Evolutionary conservation across 2,797 vertebrate species (phyloP).

Genomic region (Gephyroberyx darwinii): DNA sequence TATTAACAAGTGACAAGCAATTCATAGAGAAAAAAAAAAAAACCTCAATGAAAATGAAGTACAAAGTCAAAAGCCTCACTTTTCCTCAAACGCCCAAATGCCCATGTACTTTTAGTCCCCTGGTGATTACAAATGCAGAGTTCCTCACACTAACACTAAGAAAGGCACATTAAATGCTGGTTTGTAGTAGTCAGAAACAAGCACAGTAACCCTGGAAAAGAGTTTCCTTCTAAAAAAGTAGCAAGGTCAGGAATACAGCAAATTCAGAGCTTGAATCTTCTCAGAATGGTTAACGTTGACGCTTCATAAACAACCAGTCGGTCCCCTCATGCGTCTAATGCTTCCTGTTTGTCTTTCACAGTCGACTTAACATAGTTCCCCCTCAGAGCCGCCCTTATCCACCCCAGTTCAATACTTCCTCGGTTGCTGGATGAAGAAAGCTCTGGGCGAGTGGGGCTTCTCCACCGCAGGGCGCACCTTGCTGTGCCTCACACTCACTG

Average conservation of each 20-base stretch:
- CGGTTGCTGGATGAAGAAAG: slow-evolving; percentile 91
- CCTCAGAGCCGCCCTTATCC: neutral
- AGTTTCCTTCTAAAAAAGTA: slow-evolving; percentile 21
- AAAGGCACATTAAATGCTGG: slow-evolving; percentile 43
- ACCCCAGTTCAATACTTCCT: slow-evolving; percentile 84
- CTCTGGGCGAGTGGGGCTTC: slow-evolving; percentile 82
- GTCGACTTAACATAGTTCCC: slow-evolving; percentile 38
- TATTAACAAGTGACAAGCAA: slow-evolving; percentile 58
- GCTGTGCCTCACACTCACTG: slow-evolving; percentile 86
- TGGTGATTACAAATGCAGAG: slow-evolving; percentile 44
- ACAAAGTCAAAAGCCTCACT: slow-evolving; percentile 3
- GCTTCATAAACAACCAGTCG: slow-evolving; percentile 38
- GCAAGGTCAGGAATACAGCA: slow-evolving; percentile 15
- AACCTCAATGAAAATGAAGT: neutral
- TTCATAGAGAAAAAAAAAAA: slow-evolving; percentile 34
- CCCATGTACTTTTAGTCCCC: slow-evolving; percentile 23
- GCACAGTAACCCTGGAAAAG: slow-evolving; percentile 23
- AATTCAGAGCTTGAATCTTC: slow-evolving; percentile 23
- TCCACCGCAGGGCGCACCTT: slow-evolving; percentile 87
- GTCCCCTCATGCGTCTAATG: slow-evolving; percentile 30
- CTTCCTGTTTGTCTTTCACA: slow-evolving; percentile 58
- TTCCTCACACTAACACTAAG: slow-evolving; percentile 26
- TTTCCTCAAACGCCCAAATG: slow-evolving; percentile 25
- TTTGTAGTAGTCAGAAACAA: slow-evolving; percentile 47
- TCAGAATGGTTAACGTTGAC: slow-evolving; percentile 26